These are phyloP conservation scores for Monomorium pharaonis DNA, from an alignment of 1,140 invertebrate species.

Conservation along the genomic window DNA sequence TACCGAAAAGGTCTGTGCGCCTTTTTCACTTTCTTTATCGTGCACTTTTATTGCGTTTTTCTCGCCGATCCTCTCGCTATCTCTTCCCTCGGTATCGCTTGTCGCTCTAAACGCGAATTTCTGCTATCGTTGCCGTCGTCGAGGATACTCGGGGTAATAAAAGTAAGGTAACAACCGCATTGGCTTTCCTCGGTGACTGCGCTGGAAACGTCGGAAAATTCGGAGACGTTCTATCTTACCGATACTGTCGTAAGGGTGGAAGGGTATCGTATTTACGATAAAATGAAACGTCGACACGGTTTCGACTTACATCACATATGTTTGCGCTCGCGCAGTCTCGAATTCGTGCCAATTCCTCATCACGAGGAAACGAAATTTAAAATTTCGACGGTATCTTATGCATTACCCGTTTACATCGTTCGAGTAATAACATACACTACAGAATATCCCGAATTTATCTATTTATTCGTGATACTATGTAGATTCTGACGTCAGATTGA, in stretches of 20 bases:
- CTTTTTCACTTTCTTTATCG: conserved; percentile 4
- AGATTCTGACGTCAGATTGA: not conserved
- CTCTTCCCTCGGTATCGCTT: not conserved
- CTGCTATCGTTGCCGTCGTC: not conserved
- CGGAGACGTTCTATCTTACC: not conserved
- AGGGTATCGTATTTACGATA: conserved; percentile 8
- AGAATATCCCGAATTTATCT: not conserved
- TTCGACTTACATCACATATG: not conserved
- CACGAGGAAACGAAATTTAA: not conserved
- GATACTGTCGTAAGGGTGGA: not conserved
- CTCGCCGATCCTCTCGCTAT: not conserved
- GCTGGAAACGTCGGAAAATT: not conserved
- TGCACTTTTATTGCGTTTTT: not conserved
- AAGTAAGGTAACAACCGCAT: not conserved
- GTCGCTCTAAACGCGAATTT: not conserved
- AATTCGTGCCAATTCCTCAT: conserved; percentile 4
- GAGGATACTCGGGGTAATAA: conserved; percentile 14
- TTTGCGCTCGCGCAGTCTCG: not conserved
- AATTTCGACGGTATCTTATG: not conserved
- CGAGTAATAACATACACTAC: conserved; percentile 29
- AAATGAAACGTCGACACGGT: conserved; percentile 27
- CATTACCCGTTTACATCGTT: not conserved
- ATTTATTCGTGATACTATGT: not conserved
- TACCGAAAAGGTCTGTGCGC: conserved; percentile 64
- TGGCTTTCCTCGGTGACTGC: not conserved